These are phyloP conservation scores for Helicoverpa zea DNA, from an alignment of 1,140 invertebrate genomes.

Conservation along the genomic window DNA sequence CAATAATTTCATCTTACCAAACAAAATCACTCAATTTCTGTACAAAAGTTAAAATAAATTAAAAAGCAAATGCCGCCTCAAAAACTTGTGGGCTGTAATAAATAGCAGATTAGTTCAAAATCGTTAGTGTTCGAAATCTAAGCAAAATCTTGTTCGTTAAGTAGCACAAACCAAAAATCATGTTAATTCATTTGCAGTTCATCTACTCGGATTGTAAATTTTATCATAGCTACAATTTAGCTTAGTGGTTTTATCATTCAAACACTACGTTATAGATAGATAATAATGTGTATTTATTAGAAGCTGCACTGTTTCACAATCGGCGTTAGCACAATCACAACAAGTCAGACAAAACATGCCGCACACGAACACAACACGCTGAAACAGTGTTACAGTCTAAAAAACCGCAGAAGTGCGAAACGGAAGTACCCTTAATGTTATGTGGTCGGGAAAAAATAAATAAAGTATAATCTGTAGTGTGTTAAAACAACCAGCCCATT, in stretches of 20 bases:
- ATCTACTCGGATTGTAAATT: conserved; percentile 18
- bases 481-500: too few relatives aligned
- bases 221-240: neutral
- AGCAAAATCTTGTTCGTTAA: conserved; percentile 17
- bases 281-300: conserved; percentile 2
- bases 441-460: too few relatives aligned
- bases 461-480: too few relatives aligned
- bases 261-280: conserved; percentile 31
- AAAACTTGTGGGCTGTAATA: conserved; percentile 3
- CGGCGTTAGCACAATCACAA: conserved; percentile 52
- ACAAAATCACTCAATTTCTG: neutral
- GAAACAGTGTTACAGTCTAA: conserved; percentile 62
- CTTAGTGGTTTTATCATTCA: conserved; percentile 9
- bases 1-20: neutral
- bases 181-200: conserved; percentile 1
- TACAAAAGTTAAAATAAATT: neutral
- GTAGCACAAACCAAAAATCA: conserved; percentile 32
- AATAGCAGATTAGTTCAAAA: conserved; percentile 8
- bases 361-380: conserved; percentile 52
- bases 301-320: conserved; percentile 25
- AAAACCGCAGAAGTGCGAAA: neutral
- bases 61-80: neutral
- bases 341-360: conserved; percentile 58
- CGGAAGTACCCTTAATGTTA: neutral
- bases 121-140: neutral